Percentiles rank a stretch among this genome's conserved stretches.
Conservation (phyloP, 1,140 invertebrate genomes). For the Tetraneura akinire region DNA sequence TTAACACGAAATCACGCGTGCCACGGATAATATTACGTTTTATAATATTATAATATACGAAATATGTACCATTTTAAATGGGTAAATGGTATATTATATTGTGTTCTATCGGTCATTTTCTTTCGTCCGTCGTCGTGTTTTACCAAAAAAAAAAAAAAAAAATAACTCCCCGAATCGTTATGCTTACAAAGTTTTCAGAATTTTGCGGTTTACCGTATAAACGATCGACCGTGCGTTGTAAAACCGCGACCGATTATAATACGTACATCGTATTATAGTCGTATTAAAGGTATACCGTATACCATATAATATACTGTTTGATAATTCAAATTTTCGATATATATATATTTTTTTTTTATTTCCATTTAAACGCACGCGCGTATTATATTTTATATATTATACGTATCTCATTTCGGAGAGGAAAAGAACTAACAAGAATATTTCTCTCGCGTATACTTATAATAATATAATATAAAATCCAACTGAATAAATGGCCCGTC, state of each 20-base stretch:
- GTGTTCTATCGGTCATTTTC: background rate
- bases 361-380: background rate
- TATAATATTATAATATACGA: too few relatives aligned
- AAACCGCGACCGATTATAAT: slow-evolving; percentile 11
- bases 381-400: background rate
- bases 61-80: too few relatives aligned
- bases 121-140: background rate
- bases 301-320: slow-evolving; percentile 1
- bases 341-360: too few relatives aligned
- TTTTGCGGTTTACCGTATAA: slow-evolving; percentile 11
- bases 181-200: background rate
- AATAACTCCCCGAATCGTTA: slow-evolving; percentile 21
- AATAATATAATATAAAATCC: background rate
- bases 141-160: too few relatives aligned
- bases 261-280: too few relatives aligned
- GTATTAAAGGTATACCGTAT: too few relatives aligned
- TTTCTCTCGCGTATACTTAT: background rate
- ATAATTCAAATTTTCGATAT: background rate
- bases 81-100: background rate
- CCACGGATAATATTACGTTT: too few relatives aligned
- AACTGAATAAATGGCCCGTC: background rate
- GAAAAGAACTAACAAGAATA: background rate
- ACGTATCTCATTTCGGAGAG: background rate
- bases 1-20: too few relatives aligned
- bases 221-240: background rate